A percentile compares a stretch with the other conserved stretches of the same genome.
Conservation (phyloP, 2,888 invertebrate genomes). For the Hydrotaea cyrtoneurina region DNA sequence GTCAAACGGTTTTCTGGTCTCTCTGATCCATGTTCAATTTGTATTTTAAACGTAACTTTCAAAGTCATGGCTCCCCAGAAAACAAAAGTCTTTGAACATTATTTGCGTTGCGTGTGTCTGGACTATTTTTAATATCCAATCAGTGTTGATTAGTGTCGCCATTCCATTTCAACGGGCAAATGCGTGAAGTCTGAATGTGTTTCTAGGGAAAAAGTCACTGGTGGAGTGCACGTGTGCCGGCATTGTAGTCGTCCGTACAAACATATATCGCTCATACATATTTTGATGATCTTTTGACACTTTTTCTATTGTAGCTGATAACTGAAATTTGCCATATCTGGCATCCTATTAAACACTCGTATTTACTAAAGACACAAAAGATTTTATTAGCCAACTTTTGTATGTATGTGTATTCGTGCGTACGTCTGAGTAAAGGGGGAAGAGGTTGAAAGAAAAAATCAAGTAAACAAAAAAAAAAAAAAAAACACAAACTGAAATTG, state of each 20-base stretch:
- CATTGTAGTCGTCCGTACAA: background rate
- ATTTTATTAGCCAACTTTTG: constrained; percentile 22
- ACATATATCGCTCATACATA: background rate
- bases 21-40: too few relatives aligned
- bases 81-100: too few relatives aligned
- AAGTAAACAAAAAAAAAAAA: constrained; percentile 22
- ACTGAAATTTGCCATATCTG: constrained; percentile 28
- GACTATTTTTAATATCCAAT: too few relatives aligned
- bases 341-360: constrained; percentile 10
- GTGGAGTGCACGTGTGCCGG: background rate
- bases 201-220: background rate
- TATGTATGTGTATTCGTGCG: background rate
- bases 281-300: constrained; percentile 21
- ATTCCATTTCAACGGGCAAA: background rate
- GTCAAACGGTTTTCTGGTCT: too few relatives aligned
- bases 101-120: too few relatives aligned
- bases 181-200: background rate
- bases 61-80: too few relatives aligned
- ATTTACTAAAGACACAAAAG: constrained; percentile 10
- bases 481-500: constrained; percentile 43
- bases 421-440: background rate
- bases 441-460: background rate
- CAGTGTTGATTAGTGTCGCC: too few relatives aligned
- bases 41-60: too few relatives aligned
- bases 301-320: background rate